Percentiles rank a stretch among this genome's conserved stretches.
Evolutionary conservation across 2,888 invertebrate species (phyloP).

Genomic region (Brachyptera putata): DNA sequence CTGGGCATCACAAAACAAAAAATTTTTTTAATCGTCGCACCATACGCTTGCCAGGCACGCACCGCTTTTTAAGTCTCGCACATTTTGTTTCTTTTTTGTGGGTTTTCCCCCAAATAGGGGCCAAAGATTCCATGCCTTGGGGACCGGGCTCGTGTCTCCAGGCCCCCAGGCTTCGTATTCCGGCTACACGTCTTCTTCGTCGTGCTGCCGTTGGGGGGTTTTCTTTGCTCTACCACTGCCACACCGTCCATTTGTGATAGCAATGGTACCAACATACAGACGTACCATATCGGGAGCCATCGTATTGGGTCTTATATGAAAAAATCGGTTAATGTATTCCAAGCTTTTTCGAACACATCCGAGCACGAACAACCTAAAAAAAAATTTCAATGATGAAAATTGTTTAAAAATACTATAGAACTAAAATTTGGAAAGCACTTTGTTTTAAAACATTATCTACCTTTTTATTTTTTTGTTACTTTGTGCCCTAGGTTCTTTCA

Average conservation of each 20-base stretch:
- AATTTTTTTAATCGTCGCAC: no score
- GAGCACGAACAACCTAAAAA: no score
- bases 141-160: neutral
- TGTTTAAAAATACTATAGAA: neutral
- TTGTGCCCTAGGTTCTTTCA: no score
- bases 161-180: neutral
- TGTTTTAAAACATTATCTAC: no score
- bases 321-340: conserved; percentile 8
- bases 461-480: no score
- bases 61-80: neutral
- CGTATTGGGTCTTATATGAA: conserved; percentile 15
- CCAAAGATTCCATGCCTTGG: neutral
- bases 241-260: conserved; percentile 9
- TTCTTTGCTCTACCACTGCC: conserved; percentile 4
- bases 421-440: no score
- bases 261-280: neutral
- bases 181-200: neutral
- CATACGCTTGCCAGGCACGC: conserved; percentile 17
- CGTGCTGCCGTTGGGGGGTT: conserved; percentile 1
- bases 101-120: no score
- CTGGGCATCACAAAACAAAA: no score
- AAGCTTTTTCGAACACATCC: no score
- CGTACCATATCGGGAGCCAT: conserved; percentile 15
- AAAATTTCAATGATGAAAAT: no score
- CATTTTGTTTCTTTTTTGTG: neutral